phyloP scores from a whole-genome alignment of 2,888 invertebrate genomes.

The Eutolmus rufibarbis region DNA sequence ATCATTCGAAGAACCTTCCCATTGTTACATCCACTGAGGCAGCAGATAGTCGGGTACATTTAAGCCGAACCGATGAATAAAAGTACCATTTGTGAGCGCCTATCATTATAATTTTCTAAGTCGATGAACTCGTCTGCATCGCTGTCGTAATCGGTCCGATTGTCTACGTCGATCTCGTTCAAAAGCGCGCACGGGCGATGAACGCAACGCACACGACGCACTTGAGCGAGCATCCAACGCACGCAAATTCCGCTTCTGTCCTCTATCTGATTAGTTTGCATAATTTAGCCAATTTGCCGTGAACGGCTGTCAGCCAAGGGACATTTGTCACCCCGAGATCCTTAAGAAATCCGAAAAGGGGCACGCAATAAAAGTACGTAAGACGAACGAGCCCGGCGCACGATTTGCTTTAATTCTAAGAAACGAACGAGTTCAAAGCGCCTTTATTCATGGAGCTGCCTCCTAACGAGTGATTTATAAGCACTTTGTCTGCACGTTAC shows the following conservation, averaged over 20 bases:
- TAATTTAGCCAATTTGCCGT: neutral
- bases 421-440: slow-evolving; percentile 6
- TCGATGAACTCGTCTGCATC: neutral
- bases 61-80: neutral
- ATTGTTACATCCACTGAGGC: neutral
- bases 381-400: neutral
- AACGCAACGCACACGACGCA: neutral
- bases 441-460: neutral
- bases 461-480: slow-evolving; percentile 12
- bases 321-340: neutral
- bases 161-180: neutral
- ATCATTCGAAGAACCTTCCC: neutral
- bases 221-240: neutral
- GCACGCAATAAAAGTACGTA: neutral
- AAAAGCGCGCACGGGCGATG: neutral
- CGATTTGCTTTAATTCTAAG: slow-evolving; percentile 5
- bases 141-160: neutral
- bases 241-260: neutral
- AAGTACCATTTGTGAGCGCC: neutral
- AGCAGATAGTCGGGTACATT: neutral
- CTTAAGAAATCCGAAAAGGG: neutral
- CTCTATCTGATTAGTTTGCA: neutral
- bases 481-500: neutral
- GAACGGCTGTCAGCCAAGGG: neutral
- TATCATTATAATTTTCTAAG: neutral